These are phyloP conservation scores for Tapirus indicus DNA, from an alignment of 2,797 vertebrate species.

Conservation along the genomic window DNA sequence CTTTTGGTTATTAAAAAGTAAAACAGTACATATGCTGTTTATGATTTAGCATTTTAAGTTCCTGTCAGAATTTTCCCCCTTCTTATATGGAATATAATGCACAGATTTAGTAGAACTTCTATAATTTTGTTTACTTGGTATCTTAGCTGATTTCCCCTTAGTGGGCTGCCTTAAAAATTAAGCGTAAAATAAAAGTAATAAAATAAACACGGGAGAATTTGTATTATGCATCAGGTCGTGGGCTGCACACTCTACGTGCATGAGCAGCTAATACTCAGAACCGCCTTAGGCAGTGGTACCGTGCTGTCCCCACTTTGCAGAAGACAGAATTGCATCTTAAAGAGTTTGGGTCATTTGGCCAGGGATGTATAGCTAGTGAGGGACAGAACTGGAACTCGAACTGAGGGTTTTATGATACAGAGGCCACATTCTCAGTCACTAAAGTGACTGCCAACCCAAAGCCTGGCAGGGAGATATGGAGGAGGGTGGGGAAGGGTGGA, in stretches of 20 bases:
- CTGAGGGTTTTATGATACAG: not conserved
- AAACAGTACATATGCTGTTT: not conserved
- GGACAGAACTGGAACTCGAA: not conserved
- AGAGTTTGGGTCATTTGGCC: not conserved
- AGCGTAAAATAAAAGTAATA: not conserved
- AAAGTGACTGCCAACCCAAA: not conserved
- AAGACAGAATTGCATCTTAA: not conserved
- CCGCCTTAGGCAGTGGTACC: not conserved
- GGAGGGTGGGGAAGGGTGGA: not conserved
- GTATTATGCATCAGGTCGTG: not conserved
- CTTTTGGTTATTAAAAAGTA: not conserved
- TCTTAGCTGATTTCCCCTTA: not conserved
- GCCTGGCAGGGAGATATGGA: too few species aligned
- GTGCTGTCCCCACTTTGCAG: not conserved
- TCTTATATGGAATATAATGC: not conserved
- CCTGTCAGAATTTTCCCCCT: not conserved
- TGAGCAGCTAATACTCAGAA: not conserved
- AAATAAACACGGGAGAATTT: not conserved
- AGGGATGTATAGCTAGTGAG: not conserved
- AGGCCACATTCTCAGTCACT: not conserved
- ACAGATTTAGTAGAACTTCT: not conserved
- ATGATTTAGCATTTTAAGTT: not conserved
- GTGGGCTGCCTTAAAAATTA: not conserved
- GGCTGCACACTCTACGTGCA: not conserved
- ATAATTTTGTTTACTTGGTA: not conserved